A percentile compares a stretch with the other conserved stretches of the same genome.
Conservation (phyloP, 2,797 vertebrate genomes). For the Enteromius paludinosus region DNA sequence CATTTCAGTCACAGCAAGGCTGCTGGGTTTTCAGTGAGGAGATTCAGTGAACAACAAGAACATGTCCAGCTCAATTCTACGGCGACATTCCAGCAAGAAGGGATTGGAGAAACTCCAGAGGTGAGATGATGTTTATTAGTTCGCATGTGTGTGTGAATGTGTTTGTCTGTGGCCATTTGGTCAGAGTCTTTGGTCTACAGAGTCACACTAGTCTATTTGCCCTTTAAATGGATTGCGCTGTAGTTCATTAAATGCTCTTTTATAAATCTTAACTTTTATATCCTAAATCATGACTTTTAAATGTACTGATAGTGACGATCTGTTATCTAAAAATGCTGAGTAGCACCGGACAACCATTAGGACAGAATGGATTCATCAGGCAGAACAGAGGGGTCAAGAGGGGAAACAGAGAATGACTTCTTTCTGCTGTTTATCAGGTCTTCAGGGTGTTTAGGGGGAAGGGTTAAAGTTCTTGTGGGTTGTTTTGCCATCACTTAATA, state of each 20-base stretch:
- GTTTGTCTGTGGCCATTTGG: neutral
- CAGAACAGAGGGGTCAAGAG: constrained; percentile 3
- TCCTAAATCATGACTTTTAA: neutral
- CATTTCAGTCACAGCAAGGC: constrained; percentile 37
- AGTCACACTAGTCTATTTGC: neutral
- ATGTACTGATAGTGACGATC: neutral
- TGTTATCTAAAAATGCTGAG: constrained; percentile 19
- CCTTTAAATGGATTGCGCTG: neutral
- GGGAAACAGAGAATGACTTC: neutral
- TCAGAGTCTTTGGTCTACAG: neutral
- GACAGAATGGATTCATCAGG: constrained; percentile 16
- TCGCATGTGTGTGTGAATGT: neutral
- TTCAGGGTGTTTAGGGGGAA: constrained; percentile 6
- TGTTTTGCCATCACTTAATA: neutral
- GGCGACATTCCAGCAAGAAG: constrained; percentile 82
- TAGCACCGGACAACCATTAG: neutral
- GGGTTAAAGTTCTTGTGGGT: constrained; percentile 22
- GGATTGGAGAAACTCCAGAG: constrained; percentile 86
- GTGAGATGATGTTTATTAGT: constrained; percentile 73
- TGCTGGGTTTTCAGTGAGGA: constrained; percentile 26
- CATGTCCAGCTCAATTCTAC: constrained; percentile 81
- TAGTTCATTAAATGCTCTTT: neutral
- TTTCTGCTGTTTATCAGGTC: constrained; percentile 37
- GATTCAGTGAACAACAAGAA: constrained; percentile 31
- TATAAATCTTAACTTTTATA: neutral